A percentile compares a stretch with the other conserved stretches of the same genome.
Conservation (phyloP, 2,888 invertebrate genomes). For the Hylaea fasciaria region DNA sequence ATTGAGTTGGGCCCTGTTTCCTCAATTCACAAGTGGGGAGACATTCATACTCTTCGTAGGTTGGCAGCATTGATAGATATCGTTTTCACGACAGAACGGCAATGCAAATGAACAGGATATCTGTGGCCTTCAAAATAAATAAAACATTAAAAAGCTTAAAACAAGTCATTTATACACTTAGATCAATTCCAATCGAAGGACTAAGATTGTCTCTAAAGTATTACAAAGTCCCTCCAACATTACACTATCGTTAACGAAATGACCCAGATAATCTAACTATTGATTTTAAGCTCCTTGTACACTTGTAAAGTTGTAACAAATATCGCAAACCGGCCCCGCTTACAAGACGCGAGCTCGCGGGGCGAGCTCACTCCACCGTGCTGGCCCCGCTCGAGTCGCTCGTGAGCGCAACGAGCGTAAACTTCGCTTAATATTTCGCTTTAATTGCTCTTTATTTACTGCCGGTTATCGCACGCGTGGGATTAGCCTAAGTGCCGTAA, state of each 20-base stretch:
- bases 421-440: constrained; percentile 26
- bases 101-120: too few relatives aligned
- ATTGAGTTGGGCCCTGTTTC: constrained; percentile 9
- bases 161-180: too few relatives aligned
- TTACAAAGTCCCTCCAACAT: too few relatives aligned
- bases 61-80: too few relatives aligned
- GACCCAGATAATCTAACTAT: too few relatives aligned
- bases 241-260: too few relatives aligned
- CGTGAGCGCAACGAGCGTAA: constrained; percentile 26
- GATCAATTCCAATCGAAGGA: too few relatives aligned
- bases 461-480: constrained; percentile 18
- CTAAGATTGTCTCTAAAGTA: too few relatives aligned
- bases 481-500: constrained; percentile 11
- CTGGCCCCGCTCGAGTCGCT: neutral
- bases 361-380: constrained; percentile 33
- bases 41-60: too few relatives aligned
- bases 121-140: too few relatives aligned
- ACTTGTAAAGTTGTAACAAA: constrained; percentile 5
- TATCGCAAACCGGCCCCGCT: constrained; percentile 5
- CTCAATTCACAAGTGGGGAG: neutral
- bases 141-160: too few relatives aligned
- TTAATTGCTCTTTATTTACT: constrained; percentile 36
- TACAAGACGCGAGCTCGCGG: constrained; percentile 18
- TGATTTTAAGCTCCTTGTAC: neutral
- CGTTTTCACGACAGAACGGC: too few relatives aligned